Percentiles rank a stretch among this genome's conserved stretches.
phyloP scores from a whole-genome alignment of 1,140 invertebrate species.

The Hydropsyche tenuis region DNA sequence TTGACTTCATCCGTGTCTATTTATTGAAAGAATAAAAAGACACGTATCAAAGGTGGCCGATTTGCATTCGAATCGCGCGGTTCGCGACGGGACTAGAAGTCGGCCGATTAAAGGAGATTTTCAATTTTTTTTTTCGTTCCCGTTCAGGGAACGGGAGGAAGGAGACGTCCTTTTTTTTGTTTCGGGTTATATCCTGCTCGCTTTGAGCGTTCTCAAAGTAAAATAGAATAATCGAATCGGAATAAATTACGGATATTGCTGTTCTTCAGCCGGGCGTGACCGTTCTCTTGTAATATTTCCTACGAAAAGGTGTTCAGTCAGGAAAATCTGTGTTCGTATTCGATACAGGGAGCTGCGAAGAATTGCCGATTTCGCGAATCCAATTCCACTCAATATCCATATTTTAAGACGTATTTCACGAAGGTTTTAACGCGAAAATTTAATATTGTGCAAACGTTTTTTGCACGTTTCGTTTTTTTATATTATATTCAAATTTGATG shows the following conservation, averaged over 20 bases:
- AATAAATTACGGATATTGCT: constrained; percentile 45
- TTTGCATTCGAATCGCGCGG: constrained; percentile 10
- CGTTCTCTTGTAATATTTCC: constrained; percentile 32
- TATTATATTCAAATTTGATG: neutral
- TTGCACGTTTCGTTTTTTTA: neutral
- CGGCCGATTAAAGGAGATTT: constrained; percentile 22
- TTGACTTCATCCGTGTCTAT: neutral
- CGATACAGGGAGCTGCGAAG: neutral
- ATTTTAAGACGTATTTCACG: neutral
- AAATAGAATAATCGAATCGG: constrained; percentile 45
- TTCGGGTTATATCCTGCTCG: neutral
- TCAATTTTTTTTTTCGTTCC: neutral
- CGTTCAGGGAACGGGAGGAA: neutral
- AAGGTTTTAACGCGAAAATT: neutral
- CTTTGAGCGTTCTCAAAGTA: constrained; percentile 28
- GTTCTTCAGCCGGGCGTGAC: constrained; percentile 33
- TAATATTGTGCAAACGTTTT: neutral
- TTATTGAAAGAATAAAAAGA: neutral
- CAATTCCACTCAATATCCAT: too few species aligned
- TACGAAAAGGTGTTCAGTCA: constrained; percentile 11
- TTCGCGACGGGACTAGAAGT: neutral
- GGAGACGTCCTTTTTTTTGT: neutral
- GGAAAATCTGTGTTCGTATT: neutral
- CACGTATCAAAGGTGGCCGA: neutral
- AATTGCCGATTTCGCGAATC: neutral